phyloP scores from a whole-genome alignment of 2,113 vertebrate genomes.

The Argyrosomus japonicus region DNA sequence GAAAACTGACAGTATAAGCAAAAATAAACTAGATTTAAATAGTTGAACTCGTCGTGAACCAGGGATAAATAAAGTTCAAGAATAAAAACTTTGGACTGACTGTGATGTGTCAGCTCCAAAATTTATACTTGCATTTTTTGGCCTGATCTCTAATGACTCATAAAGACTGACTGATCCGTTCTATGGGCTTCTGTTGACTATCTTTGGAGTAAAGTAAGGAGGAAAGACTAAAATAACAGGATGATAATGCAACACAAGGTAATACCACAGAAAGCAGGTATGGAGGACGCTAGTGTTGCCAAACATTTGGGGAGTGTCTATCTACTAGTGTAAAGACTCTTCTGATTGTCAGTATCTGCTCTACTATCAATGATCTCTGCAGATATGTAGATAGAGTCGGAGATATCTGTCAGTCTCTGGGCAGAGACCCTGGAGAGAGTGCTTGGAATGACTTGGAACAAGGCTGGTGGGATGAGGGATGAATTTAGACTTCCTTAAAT shows the following conservation, averaged over 20 bases:
- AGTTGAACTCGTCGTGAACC: neutral
- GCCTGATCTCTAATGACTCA: neutral
- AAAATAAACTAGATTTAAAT: neutral
- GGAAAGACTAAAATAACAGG: neutral
- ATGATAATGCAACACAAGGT: neutral
- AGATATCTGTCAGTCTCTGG: constrained; percentile 9
- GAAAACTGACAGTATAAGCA: neutral
- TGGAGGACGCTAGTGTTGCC: neutral
- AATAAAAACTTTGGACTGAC: neutral
- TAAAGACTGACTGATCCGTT: neutral
- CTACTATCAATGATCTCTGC: too few relatives aligned
- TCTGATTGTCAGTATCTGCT: neutral
- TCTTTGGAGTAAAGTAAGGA: neutral
- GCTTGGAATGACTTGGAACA: constrained; percentile 2
- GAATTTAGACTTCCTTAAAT: neutral
- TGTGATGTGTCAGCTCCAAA: neutral
- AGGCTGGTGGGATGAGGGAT: constrained; percentile 1
- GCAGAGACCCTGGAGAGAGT: neutral
- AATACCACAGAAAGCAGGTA: neutral
- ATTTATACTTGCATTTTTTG: neutral
- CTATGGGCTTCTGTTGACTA: neutral
- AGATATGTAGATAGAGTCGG: too few relatives aligned
- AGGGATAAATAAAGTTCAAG: neutral
- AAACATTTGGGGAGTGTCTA: neutral
- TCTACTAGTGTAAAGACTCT: neutral